Base-by-base conservation (phyloP, 1,140 invertebrate species). In the Melitaea cinxia region DNA sequence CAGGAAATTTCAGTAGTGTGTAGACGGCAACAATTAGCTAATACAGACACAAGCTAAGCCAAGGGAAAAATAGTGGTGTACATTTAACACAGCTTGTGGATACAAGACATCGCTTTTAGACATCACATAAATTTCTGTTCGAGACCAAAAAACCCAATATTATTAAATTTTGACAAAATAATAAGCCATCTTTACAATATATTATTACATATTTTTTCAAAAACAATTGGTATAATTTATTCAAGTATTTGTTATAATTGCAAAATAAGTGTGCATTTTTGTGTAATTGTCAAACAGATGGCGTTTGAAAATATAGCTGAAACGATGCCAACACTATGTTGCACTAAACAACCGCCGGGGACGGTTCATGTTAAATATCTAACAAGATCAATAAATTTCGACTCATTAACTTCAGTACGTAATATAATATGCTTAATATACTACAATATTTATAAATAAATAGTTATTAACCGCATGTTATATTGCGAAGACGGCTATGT, bases 21-120 rank as follows among this genome's bases (percentile, higher is more conserved):
- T 39, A 61, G 60, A 52, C 58, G 28, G 47, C 57, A 54, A 23
- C 42, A 30, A 50, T n/a, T 61, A 28, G 21, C 65, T 67, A 67
- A 65, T 73, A 76, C 67, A 85, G 70, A 78, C 71, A 83, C 53
- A 87, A 87, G 85, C 85, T 82, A 89, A 87, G 85, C 83, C 72
- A 75, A 81, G 72, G 70, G 69, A 30, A 57, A 7, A 55, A 26
- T 23, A 54, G 30, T 35, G 45, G 64, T 66, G 50, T 56, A 67
- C 53, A 67, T 47, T 50, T 47, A 78, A 85, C 78, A 85, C 85
- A 70, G 77, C 76, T 74, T 74, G 80, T 85, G 82, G 73, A 72
- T 73, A 82, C 76, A 83, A 64, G 61, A 80, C 78, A 82, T 66
- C 77, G 75, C 65, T 65, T 71, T 35, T 75, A 68, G 78, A 88